phyloP scores from a whole-genome alignment of 2,888 invertebrate species.

The Pterostichus niger region DNA sequence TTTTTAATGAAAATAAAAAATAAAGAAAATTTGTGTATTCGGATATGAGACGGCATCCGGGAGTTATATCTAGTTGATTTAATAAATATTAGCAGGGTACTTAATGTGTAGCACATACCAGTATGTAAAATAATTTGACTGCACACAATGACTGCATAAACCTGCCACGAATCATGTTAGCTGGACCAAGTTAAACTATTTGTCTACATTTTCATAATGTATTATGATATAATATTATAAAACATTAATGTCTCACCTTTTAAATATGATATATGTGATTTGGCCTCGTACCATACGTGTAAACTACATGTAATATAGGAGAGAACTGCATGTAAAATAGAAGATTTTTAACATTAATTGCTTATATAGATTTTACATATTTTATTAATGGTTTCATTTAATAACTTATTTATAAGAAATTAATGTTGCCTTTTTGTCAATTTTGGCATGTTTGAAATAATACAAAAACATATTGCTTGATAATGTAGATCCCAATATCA shows the following conservation, averaged over 20 bases:
- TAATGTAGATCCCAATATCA: conserved; percentile 69
- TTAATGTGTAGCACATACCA: conserved; percentile 66
- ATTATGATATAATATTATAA: conserved; percentile 62
- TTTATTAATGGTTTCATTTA: conserved; percentile 73
- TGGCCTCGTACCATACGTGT: conserved; percentile 74
- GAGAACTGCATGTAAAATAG: conserved; percentile 73
- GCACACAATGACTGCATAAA: conserved; percentile 72
- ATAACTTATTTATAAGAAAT: conserved; percentile 73
- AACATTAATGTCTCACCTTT: conserved; percentile 65
- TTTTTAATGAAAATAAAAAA: conserved; percentile 19
- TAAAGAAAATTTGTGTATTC: conserved; percentile 7
- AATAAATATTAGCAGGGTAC: conserved; percentile 67
- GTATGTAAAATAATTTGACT: conserved; percentile 71
- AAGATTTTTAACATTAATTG: conserved; percentile 70
- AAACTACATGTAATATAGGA: conserved; percentile 74
- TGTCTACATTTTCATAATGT: conserved; percentile 68
- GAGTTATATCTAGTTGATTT: conserved; percentile 47
- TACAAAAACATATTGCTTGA: conserved; percentile 67
- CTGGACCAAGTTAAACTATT: conserved; percentile 73
- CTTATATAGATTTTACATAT: conserved; percentile 75
- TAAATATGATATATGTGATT: conserved; percentile 73
- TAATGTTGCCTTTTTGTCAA: conserved; percentile 76
- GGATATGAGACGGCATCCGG: conserved; percentile 13
- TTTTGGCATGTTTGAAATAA: conserved; percentile 68
- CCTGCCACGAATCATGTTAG: conserved; percentile 75